Conservation (phyloP, 1,140 invertebrate genomes). For the Pogonus chalceus region DNA sequence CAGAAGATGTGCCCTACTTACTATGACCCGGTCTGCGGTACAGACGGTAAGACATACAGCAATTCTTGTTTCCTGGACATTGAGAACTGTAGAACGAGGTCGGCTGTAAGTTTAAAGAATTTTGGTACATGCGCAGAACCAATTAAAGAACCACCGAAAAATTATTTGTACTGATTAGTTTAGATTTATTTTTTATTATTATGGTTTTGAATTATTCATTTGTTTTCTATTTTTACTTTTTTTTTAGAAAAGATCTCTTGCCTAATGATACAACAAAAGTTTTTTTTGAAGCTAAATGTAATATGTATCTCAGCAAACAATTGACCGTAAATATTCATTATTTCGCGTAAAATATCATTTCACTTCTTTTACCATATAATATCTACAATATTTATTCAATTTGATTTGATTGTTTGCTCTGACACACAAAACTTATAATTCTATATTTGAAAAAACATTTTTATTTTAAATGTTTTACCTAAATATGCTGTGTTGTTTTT, state of each 20-base stretch:
- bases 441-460: background rate
- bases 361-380: no score
- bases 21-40: constrained; percentile 83
- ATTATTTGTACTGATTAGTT: constrained; percentile 50
- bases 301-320: no score
- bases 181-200: background rate
- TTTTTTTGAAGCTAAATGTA: no score
- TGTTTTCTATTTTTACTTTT: background rate
- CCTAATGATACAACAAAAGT: no score
- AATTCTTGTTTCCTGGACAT: constrained; percentile 88
- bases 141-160: constrained; percentile 51
- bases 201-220: background rate
- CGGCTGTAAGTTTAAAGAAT: constrained; percentile 50
- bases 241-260: background rate
- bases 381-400: no score
- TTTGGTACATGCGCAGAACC: constrained; percentile 61
- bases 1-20: constrained; percentile 73
- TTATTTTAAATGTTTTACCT: background rate
- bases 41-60: constrained; percentile 79
- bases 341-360: no score
- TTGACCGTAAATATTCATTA: no score
- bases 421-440: no score
- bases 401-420: no score
- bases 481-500: background rate
- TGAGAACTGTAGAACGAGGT: constrained; percentile 75